Base-by-base conservation (phyloP, 2,113 vertebrate species). In the Mormyrus iriodes region DNA sequence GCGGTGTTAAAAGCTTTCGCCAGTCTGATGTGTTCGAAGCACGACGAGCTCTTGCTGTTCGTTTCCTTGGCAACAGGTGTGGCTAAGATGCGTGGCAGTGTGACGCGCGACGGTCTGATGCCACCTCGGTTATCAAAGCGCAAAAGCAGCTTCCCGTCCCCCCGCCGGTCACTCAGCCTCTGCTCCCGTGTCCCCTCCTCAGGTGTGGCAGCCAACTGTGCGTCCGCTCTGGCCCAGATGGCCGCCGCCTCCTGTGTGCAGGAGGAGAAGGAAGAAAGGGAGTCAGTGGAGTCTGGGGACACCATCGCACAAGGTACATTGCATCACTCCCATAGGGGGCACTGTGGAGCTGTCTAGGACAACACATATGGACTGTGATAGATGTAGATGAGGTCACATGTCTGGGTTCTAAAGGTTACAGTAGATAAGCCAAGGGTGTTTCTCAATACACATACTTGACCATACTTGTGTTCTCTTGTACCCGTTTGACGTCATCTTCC, bases 131-230 rank as follows among this genome's bases (percentile, higher is more conserved):
- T 69, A 7, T 13, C 61, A 1, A 0, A 0, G 65, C 12, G 65
- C n/a, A 35, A 13, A 15, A 13, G 12, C n/a, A 8, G 13, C 15
- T 17, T 19, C 15, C 31, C 15, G 12, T 35, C 35, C 35, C 65
- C 13, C 69, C 4, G 69, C 31, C 31, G 31, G 53, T 58, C 53
- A 58, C 31, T 1, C 13, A 15, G 4, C 31, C 69, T 53, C 31
- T 61, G 17, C 51, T 39, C 86, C 15, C 52, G 15, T 87, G 35
- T 44, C 31, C 53, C 31, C 21, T 89, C 91, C 91, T 0, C 93
- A 99, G 98, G 98, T 86, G 97, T 99, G 84, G 98, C 98, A 51
- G 98, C 97, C 76, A 98, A 99, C 92, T 99, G 98, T 39, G 98
- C 98, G 0, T 99, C 98, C 8, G 98, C 98, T 83, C 95, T 99